Evolutionary conservation across 2,113 vertebrate genomes (phyloP).

Genomic region (Oreotrochilus melanogaster): DNA sequence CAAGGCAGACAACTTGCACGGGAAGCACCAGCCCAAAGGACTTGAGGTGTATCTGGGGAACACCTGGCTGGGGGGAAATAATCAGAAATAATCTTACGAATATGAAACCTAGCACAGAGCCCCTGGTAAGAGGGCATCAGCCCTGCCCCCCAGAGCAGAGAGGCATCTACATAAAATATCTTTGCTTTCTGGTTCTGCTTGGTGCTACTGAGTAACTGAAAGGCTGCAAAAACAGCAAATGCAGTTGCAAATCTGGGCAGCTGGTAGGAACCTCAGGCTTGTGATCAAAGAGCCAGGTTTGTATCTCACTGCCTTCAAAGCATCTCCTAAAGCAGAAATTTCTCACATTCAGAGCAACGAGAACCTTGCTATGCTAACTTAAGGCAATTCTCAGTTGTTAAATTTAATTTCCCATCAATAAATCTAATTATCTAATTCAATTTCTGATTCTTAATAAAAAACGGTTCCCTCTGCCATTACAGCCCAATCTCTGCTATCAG

Average conservation of each 20-base stretch:
- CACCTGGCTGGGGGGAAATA: not conserved
- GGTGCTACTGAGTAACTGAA: rapidly evolving
- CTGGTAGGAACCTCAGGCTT: rapidly evolving
- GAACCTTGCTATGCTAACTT: not conserved
- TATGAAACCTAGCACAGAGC: not conserved
- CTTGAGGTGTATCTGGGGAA: not conserved
- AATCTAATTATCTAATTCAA: slow-evolving; percentile 54
- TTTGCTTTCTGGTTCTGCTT: not conserved
- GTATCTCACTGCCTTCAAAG: rapidly evolving
- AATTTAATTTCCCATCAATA: slow-evolving; percentile 52
- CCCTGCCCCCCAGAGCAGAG: not conserved
- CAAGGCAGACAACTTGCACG: no score
- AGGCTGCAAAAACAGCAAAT: not conserved
- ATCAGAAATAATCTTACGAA: no score
- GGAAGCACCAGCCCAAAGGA: not conserved
- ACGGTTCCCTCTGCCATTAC: not conserved
- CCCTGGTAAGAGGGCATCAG: rapidly evolving
- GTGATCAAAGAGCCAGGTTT: not conserved
- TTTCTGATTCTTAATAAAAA: slow-evolving; percentile 50
- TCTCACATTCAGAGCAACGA: not conserved
- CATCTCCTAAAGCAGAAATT: not conserved
- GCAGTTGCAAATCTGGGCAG: not conserved
- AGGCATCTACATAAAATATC: not conserved
- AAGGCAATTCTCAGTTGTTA: not conserved
- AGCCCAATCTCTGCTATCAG: not conserved